Evolutionary conservation across 2,797 vertebrate species (phyloP).

Genomic region (Synaphobranchus kaupii): DNA sequence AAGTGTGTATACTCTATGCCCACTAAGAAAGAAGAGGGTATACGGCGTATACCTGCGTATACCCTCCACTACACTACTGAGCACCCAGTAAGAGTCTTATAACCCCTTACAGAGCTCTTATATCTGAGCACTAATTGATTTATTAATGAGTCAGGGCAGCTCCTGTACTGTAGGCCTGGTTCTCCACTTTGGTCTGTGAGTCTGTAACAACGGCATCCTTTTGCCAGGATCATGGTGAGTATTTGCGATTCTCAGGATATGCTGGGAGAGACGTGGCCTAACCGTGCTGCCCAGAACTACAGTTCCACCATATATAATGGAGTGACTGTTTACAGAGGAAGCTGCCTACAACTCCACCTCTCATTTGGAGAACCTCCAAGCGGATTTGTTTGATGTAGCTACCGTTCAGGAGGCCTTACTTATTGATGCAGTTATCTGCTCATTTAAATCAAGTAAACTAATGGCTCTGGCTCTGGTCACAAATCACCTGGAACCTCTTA

Average conservation of each 20-base stretch:
- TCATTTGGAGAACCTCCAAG: background rate
- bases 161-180: background rate
- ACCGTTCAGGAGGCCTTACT: background rate
- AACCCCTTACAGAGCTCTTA: background rate
- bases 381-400: background rate
- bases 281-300: background rate
- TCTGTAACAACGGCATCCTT: background rate
- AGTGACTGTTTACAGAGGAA: slow-evolving; percentile 9
- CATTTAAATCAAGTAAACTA: background rate
- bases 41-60: too few species aligned
- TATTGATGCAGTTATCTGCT: background rate
- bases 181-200: background rate
- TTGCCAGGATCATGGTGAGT: background rate
- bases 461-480: background rate
- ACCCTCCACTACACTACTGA: too few species aligned
- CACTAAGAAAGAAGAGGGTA: too few species aligned
- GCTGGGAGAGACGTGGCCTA: background rate
- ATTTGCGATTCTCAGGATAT: background rate
- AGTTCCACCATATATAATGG: background rate
- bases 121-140: background rate
- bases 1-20: too few species aligned
- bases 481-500: background rate
- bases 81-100: background rate
- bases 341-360: background rate
- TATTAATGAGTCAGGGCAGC: background rate